These are phyloP conservation scores for Dasypogon diadema DNA, from an alignment of 2,888 invertebrate species.

Conservation along the genomic window DNA sequence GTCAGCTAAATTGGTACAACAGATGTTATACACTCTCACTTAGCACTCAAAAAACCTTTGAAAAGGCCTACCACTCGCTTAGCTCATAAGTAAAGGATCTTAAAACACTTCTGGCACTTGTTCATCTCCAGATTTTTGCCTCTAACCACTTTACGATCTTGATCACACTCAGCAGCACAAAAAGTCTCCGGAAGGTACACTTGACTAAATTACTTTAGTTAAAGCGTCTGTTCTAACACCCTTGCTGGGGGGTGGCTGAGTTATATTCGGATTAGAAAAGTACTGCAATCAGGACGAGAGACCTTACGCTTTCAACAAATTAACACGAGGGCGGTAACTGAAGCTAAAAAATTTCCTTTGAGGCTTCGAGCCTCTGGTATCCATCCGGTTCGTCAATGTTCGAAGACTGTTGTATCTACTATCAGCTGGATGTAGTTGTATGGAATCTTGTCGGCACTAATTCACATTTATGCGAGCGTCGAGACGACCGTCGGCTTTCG, in stretches of 20 bases:
- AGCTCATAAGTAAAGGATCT: constrained; percentile 19
- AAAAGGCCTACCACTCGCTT: constrained; percentile 5
- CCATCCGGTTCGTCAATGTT: constrained; percentile 27
- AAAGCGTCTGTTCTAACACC: neutral
- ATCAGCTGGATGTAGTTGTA: constrained; percentile 32
- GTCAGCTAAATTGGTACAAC: constrained; percentile 35
- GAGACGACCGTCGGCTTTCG: constrained; percentile 26
- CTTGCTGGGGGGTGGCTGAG: neutral
- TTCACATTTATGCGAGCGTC: constrained; percentile 31
- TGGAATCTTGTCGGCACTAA: constrained; percentile 33
- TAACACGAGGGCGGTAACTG: constrained; percentile 51
- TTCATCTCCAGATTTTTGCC: neutral
- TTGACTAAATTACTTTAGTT: constrained; percentile 1
- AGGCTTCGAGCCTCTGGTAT: constrained; percentile 26
- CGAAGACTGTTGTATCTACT: constrained; percentile 17
- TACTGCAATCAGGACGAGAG: constrained; percentile 9
- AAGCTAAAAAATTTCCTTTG: constrained; percentile 3
- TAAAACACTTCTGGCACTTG: neutral
- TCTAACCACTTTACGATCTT: constrained; percentile 11
- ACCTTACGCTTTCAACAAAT: constrained; percentile 34
- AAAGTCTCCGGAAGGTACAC: neutral
- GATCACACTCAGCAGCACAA: constrained; percentile 11
- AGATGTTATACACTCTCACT: constrained; percentile 6
- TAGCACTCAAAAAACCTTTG: neutral
- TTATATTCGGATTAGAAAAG: constrained; percentile 5